phyloP scores from a whole-genome alignment of 2,888 invertebrate species.

The Habroteleia sp. region DNA sequence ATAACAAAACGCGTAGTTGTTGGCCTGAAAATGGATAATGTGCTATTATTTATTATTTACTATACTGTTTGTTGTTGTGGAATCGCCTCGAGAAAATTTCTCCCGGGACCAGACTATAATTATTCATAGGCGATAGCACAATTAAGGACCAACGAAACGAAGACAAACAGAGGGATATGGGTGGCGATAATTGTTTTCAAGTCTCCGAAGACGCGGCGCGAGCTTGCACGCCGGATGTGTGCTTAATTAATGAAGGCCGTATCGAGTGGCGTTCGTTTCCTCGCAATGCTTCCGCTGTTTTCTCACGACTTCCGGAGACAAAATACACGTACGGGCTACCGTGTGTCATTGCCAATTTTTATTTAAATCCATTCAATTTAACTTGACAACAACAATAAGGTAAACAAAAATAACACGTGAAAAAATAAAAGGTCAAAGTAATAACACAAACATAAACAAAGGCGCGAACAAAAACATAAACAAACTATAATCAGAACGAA shows the following conservation, averaged over 20 bases:
- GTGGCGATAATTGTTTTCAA: constrained; percentile 25
- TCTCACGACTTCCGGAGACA: constrained; percentile 6
- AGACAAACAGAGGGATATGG: constrained; percentile 30
- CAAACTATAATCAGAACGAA: too few relatives aligned
- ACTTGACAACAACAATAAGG: not conserved
- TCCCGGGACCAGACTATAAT: constrained; percentile 30
- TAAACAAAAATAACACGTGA: not conserved
- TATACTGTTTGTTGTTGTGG: constrained; percentile 8
- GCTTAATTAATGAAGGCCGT: constrained; percentile 21
- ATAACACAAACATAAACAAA: too few relatives aligned
- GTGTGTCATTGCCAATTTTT: not conserved
- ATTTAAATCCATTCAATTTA: not conserved
- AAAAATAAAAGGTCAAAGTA: too few relatives aligned
- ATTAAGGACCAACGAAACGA: constrained; percentile 28
- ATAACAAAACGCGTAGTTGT: constrained; percentile 5
- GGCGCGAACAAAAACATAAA: too few relatives aligned
- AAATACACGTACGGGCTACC: not conserved
- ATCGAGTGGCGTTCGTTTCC: constrained; percentile 9
- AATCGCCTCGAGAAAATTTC: constrained; percentile 20
- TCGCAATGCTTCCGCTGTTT: not conserved
- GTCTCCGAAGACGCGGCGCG: constrained; percentile 15
- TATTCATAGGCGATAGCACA: constrained; percentile 38
- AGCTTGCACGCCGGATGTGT: constrained; percentile 12
- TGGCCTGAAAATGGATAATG: not conserved
- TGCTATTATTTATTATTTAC: constrained; percentile 30